These are phyloP conservation scores for Trachelipus rathkii DNA, from an alignment of 1,140 invertebrate species.

Conservation along the genomic window DNA sequence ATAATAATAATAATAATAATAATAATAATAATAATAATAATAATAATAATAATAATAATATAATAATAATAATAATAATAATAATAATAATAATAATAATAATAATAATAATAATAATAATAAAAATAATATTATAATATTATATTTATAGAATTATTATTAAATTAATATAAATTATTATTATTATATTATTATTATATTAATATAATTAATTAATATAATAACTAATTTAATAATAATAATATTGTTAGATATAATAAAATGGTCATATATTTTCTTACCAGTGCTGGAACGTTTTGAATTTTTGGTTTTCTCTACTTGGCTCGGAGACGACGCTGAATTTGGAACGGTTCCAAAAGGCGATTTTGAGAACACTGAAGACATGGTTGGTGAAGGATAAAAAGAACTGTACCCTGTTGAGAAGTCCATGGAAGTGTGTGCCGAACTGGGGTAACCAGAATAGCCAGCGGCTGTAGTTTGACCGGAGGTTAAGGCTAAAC, in stretches of 20 bases:
- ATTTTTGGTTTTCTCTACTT: slow-evolving; percentile 48
- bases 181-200: too few relatives aligned
- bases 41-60: too few relatives aligned
- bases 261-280: slow-evolving; percentile 47
- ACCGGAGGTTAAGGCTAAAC: neutral
- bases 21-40: too few relatives aligned
- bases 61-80: too few relatives aligned
- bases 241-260: neutral
- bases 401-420: slow-evolving; percentile 50
- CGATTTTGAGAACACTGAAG: slow-evolving; percentile 50
- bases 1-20: too few relatives aligned
- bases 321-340: slow-evolving; percentile 45
- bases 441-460: slow-evolving; percentile 27
- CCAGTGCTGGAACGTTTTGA: slow-evolving; percentile 56
- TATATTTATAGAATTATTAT: too few relatives aligned
- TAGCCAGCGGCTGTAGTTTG: neutral
- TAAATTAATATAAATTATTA: too few relatives aligned
- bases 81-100: too few relatives aligned
- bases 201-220: too few relatives aligned
- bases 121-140: too few relatives aligned
- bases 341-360: slow-evolving; percentile 37
- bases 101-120: too few relatives aligned
- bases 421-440: slow-evolving; percentile 49
- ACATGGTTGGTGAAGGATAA: slow-evolving; percentile 49
- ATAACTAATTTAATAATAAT: too few relatives aligned